Evolutionary conservation across 1,140 invertebrate species (phyloP).

Genomic region (Paraescarpia echinospica): DNA sequence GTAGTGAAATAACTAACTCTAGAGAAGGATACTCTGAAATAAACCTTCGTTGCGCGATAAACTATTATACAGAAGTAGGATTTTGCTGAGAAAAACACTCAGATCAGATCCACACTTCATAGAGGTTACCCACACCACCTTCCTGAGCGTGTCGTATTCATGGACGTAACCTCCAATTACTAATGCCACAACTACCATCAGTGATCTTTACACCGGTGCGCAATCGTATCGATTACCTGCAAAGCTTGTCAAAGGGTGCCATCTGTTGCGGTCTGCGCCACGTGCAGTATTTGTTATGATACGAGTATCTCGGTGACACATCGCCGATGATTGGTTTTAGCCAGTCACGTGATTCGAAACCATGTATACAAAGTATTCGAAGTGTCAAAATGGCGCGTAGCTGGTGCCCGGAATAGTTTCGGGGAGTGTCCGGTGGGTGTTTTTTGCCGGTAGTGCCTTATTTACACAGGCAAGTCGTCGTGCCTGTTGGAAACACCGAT

Average conservation of each 20-base stretch:
- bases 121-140: too few relatives aligned
- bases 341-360: neutral
- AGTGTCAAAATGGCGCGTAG: slow-evolving; percentile 3
- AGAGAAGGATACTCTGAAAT: too few relatives aligned
- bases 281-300: neutral
- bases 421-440: neutral
- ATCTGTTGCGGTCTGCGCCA: neutral
- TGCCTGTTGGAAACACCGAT: neutral
- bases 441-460: neutral
- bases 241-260: neutral
- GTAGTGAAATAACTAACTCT: too few relatives aligned
- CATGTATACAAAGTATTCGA: neutral
- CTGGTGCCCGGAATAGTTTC: neutral
- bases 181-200: too few relatives aligned
- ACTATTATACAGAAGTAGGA: too few relatives aligned
- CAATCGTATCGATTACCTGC: neutral
- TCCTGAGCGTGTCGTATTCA: too few relatives aligned
- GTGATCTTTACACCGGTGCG: neutral
- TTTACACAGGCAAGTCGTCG: neutral
- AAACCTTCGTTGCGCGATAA: too few relatives aligned
- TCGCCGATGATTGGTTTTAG: neutral
- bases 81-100: too few relatives aligned
- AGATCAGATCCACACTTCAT: too few relatives aligned
- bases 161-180: too few relatives aligned
- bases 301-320: neutral